Evolutionary conservation across 2,113 vertebrate species (phyloP), one percentile per base, ranked within the genome.

Genomic region (Syngnathus floridae): DNA sequence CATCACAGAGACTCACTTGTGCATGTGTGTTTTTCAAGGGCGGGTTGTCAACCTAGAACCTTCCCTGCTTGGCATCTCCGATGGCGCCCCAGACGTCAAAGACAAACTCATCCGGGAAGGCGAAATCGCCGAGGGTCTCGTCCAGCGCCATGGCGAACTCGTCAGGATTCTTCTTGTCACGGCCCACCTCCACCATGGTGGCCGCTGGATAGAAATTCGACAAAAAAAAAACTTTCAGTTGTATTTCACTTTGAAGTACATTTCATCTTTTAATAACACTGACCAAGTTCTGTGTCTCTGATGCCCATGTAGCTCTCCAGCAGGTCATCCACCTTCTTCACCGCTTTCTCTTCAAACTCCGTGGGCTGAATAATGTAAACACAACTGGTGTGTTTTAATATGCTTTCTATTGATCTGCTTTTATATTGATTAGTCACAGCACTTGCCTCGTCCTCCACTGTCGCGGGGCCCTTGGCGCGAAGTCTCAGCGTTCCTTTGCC

Each of bases 221-320:
- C 12, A 12, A 54, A 4, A 3, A 26, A 26, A 54, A 54, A n/a
- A 51, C 1, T 9, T 11, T 51, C 49, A 10, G 19, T 21, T 4
- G 19, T 41, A 41, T 41, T 41, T 41, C 40, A 11, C 40, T 41
- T 41, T 41, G 9, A 9, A 41, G 40, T 41, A 4, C 40, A 41
- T 41, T 41, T 13, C 11, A 41, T 41, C 40, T 41, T 41, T 41
- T 12, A 41, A 41, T 41, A 41, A 46, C 16, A 46, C 93, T 91
- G 84, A 99, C 97, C 97, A 66, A 99, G 90, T 71, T 98, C 95
- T 8, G 48, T 87, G 85, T 98, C 97, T 86, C 95, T 92, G 88
- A 99, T 97, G 55, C 97, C 97, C 95, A 99, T 94, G 82, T 99
- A 99, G n/a, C 88, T 92, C 87, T 99, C 97, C 75, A 99, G 93